Base-by-base conservation (phyloP, 2,113 vertebrate genomes). In the Lethenteron reissneri region DNA sequence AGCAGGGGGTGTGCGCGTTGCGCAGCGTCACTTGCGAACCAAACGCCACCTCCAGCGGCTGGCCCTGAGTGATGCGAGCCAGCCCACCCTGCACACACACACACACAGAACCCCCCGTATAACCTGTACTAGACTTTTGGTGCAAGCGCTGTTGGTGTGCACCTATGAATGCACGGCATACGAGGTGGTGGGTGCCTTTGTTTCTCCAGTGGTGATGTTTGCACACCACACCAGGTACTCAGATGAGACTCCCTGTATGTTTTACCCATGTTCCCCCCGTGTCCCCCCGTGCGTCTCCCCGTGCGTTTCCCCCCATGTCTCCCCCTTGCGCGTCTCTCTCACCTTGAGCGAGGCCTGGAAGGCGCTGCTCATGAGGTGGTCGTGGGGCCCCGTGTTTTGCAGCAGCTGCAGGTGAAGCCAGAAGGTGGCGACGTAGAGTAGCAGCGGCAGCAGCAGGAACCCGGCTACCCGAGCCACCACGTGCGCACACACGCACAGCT, bases 311-410 rank as follows among this genome's bases (percentile, higher is more conserved):
- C n/a, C 25, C 13, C 9, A 56, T 2, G 2, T 70, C 10, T 58
- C 70, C 56, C 17, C 58, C 70, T 17, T 64, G 3, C 2, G 1
- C 9, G 9, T 1, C 14, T 56, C 14, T 56, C 76, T 81, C 79
- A 99, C 94, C 90, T 97, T 84, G 72, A 99, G 76, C 76, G 87
- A 90, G 74, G 91, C 90, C 76, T 99, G 94, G 78, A 99, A 99
- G 72, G 90, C 87, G 10, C 89, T 88, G 76, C 86, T 96, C 94
- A 99, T 99, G 76, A 95, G 84, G 71, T 95, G 92, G 78, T 99
- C 94, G 1, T 99, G 91, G 41, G 92, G 92, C 73, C 94, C 94
- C 0, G 88, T 90, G 71, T 82, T 86, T 73, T 78, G 80, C 41
- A 97, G 80, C 73, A 99, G 58, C n/a, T 74, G 76, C 74, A 99